Evolutionary conservation across 2,797 vertebrate genomes (phyloP).

Genomic region (Argya squamiceps): DNA sequence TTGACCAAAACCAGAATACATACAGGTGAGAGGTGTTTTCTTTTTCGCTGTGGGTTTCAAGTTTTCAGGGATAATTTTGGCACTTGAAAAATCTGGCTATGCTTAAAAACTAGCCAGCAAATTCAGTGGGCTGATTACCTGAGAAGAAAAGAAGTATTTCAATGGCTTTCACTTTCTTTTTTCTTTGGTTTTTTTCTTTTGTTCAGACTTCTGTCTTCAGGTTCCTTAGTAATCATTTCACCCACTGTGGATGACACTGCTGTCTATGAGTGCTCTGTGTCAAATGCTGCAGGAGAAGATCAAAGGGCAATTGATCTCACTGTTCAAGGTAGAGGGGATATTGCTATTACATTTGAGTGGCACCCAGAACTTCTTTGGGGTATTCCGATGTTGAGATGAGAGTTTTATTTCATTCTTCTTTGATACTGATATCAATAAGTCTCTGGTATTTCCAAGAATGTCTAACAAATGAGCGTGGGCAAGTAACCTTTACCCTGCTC

Average conservation of each 20-base stretch:
- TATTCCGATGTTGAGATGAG: background rate
- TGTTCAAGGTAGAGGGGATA: constrained; percentile 85
- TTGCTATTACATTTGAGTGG: background rate
- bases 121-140: background rate
- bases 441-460: background rate
- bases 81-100: background rate
- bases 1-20: constrained; percentile 93
- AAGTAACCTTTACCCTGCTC: background rate
- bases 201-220: constrained; percentile 89
- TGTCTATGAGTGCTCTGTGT: constrained; percentile 86
- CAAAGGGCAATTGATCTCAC: constrained; percentile 83
- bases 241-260: constrained; percentile 92
- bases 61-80: background rate
- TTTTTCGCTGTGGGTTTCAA: background rate
- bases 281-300: constrained; percentile 89
- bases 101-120: background rate
- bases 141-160: constrained; percentile 2
- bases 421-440: background rate
- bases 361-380: background rate
- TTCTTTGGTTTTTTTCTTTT: background rate
- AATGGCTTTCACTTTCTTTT: constrained; percentile 41
- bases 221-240: constrained; percentile 92
- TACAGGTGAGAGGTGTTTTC: constrained; percentile 84
- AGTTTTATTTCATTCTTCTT: background rate
- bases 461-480: background rate